These are phyloP conservation scores for Torymus auratus DNA, from an alignment of 2,888 invertebrate species.

Conservation along the genomic window DNA sequence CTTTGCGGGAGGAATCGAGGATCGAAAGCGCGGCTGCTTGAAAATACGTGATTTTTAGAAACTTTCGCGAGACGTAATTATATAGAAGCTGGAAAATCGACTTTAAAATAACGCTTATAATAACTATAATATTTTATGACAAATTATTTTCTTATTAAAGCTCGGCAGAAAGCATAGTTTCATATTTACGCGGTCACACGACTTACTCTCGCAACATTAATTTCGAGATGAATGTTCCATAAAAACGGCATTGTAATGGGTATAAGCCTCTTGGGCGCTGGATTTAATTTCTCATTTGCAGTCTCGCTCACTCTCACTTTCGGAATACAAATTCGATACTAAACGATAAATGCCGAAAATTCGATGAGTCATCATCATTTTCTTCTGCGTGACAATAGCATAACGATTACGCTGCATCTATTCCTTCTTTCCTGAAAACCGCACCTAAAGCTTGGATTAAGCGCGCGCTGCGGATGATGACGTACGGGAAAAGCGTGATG, in stretches of 20 bases:
- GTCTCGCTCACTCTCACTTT: not conserved
- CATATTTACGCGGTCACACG: not conserved
- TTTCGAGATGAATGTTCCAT: slow-evolving; percentile 15
- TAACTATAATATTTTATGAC: too few relatives aligned
- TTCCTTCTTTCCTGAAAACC: slow-evolving; percentile 1
- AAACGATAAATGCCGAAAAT: slow-evolving; percentile 30
- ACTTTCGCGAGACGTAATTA: too few relatives aligned
- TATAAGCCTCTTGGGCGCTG: slow-evolving; percentile 6
- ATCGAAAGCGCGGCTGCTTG: too few relatives aligned
- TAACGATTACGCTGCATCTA: slow-evolving; percentile 32
- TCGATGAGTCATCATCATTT: slow-evolving; percentile 38
- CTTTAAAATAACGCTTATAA: too few relatives aligned
- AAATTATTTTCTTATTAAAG: too few relatives aligned
- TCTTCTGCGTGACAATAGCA: slow-evolving; percentile 5
- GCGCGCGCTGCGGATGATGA: not conserved
- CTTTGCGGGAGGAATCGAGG: too few relatives aligned
- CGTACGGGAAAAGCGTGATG: not conserved
- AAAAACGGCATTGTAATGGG: slow-evolving; percentile 10
- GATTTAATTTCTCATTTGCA: slow-evolving; percentile 24
- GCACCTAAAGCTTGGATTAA: not conserved
- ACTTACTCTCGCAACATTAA: slow-evolving; percentile 26
- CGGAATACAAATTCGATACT: slow-evolving; percentile 19
- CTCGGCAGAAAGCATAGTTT: too few relatives aligned
- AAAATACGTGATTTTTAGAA: not conserved
- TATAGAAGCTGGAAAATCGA: too few relatives aligned